Base-by-base conservation (phyloP, 2,888 invertebrate genomes). In the Pachycephus smyrnensis region DNA sequence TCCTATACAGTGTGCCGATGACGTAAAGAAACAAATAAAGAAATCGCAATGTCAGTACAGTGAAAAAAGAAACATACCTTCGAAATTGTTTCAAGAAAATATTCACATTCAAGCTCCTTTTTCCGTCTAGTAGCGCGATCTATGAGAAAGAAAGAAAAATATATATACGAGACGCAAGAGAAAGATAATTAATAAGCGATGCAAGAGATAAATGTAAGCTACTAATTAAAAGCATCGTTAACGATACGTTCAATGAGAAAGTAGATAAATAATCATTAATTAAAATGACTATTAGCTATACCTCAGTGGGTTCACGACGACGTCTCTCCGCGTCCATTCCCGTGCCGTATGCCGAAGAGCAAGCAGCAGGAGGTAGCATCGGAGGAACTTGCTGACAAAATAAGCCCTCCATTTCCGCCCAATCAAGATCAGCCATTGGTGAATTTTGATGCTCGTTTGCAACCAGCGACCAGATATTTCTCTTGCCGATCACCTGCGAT, bases 51-150 rank as follows among this genome's bases (percentile, higher is more conserved):
- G 11, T 31, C 33, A 33, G 33, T 33, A 68, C 69, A 6, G 23
- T 36, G 12, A 23, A 2, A 33, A 4, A 23, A 2, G 30, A 4
- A 75, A 55, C 37, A 1, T 93, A 97, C 96, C 96, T 96, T 92
- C 97, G 94, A 91, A 98, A 99, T 92, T 99, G 99, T 92, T 98
- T 98, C 83, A 99, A 94, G 92, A 99, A 99, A 87, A 99, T 99
- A 92, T 98, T 99, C n/a, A 99, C 97, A 89, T 98, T 98, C 82
- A 99, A 93, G 90, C 98, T 98, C 87, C 98, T 93, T 92, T 99
- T 98, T 74, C 97, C 97, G 89, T 99, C 98, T 80, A 99, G 92
- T 69, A 99, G 93, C 12, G 96, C 95, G 85, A 98, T 97, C 95
- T 96, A 90, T 69, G 92, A 91, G 73, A 78, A 82, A 80, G 80